Base-by-base conservation (phyloP, 1,140 invertebrate species). In the Achatina immaculata region DNA sequence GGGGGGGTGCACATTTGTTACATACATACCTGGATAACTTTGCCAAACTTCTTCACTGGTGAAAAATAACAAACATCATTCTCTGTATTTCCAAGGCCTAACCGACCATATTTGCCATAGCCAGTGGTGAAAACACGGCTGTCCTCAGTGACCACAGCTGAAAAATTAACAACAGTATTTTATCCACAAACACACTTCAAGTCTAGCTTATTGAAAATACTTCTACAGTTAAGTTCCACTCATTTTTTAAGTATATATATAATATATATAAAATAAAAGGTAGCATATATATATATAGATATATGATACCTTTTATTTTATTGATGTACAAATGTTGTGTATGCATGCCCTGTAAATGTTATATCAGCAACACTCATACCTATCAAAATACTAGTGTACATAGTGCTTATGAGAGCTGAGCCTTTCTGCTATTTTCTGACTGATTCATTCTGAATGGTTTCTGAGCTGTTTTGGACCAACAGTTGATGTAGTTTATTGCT, bases 31-130 rank as follows among this genome's bases (percentile, higher is more conserved):
- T 82, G 76, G 31, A 28, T 66, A 24, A 78, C 58, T 79, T 66
- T 79, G 24, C 51, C 62, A 69, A 66, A 62, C 19, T 40, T 24
- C 4, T n/a, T 36, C 19, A 62, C 45, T 34, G 21, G 21, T 0
- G 69, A 62, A 55, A 77, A 58, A 9, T 24, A 38, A 34, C 28
- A 21, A 7, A 62, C 31, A 79, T 82, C 31, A 38, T 76, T 45
- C 81, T 78, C 69, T 31, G 38, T 81, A 34, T 75, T 34, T 43
- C 83, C 85, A 21, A 45, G 76, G 0, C 84, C 85, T 2, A 86
- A 81, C 19, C 85, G 80, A 28, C 85, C 85, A 78, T 84, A 81
- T 51, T 86, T 86, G 31, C 84, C 84, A 78, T 84, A 85, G 0
- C 85, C 85, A 58, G 80, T 82, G 24, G 81, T 78, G 31, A 62